Evolutionary conservation across 2,797 vertebrate genomes (phyloP), one percentile per base, ranked within the genome.

Genomic region (Sciurus carolinensis): DNA sequence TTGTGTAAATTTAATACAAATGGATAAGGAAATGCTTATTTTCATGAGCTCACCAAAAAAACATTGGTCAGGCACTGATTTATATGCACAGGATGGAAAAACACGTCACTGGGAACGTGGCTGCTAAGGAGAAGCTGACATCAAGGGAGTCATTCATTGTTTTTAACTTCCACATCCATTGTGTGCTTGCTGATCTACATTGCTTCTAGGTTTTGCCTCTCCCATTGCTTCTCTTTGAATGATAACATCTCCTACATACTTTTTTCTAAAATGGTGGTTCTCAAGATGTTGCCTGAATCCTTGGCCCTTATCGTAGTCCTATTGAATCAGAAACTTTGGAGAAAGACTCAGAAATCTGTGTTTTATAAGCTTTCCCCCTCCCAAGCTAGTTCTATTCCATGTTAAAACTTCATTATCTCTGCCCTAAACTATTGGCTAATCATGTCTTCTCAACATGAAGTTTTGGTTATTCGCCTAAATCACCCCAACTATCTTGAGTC

Each of bases 321-420:
- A 24, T 1, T 83, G 71, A 92, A 52, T 90, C 13, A 52, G 67
- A 81, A 87, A 50, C 26, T 88, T 86, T 62, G 12, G 52, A 28
- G 8, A 59, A 44, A 36, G 11, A 3, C 44, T 76, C 64, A 84
- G 42, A 7, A 42, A 7, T 79, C 11, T 47, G 26, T 87, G 33
- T 88, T 72, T 87, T 42, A 67, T 30, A 14, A 69, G 11, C 47
- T 8, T 1, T 2, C 18, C 9, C 15, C 36, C 26, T n/a, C 17
- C 22, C 54, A 30, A 79, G 17, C 13, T 30, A 80, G 36, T 64
- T 79, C 7, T 69, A 59, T 59, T 71, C 14, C 28, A 14, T 20
- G 18, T 62, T 93, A 76, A 85, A 91, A 93, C n/a, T 75, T 84
- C 62, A 93, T 47, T 67, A 62, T 54, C 72, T 50, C n/a, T 87